A percentile compares a stretch with the other conserved stretches of the same genome.
Conservation (phyloP, 1,140 invertebrate genomes). For the Sitodiplosis mosellana region DNA sequence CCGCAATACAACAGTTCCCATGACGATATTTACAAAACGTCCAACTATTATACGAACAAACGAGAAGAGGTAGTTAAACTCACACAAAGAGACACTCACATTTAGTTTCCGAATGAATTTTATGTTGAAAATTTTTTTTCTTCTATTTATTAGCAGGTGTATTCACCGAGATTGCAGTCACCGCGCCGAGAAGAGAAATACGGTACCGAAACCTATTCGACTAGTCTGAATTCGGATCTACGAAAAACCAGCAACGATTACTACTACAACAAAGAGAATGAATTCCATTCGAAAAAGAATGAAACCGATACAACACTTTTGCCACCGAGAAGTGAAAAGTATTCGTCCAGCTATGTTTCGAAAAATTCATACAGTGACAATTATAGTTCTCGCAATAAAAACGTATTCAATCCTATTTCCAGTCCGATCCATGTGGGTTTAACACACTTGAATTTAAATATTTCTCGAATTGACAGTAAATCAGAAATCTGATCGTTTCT, state of each 20-base stretch:
- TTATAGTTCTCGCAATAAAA: slow-evolving; percentile 11
- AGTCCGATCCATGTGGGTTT: slow-evolving; percentile 3
- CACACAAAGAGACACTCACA: slow-evolving; percentile 19
- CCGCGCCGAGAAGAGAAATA: slow-evolving; percentile 1
- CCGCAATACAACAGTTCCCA: slow-evolving; percentile 17
- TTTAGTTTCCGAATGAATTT: too few relatives aligned
- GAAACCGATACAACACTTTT: slow-evolving; percentile 2
- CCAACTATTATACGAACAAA: slow-evolving; percentile 17
- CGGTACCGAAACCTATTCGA: slow-evolving; percentile 1
- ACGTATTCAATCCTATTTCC: slow-evolving; percentile 6
- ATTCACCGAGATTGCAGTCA: slow-evolving; percentile 2
- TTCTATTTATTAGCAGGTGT: neutral
- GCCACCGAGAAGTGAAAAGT: neutral
- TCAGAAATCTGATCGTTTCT: too few relatives aligned
- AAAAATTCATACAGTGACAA: neutral
- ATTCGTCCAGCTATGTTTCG: neutral
- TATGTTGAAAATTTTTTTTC: too few relatives aligned
- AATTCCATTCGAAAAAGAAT: slow-evolving; percentile 15
- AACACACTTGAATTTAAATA: neutral
- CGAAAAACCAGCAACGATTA: slow-evolving; percentile 19
- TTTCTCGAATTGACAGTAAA: too few relatives aligned
- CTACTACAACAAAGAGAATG: slow-evolving; percentile 25
- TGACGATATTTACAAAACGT: slow-evolving; percentile 18
- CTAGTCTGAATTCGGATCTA: slow-evolving; percentile 17
- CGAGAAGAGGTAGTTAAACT: too few relatives aligned